Conservation (phyloP, 2,797 vertebrate species). For the Thunnus albacares region DNA sequence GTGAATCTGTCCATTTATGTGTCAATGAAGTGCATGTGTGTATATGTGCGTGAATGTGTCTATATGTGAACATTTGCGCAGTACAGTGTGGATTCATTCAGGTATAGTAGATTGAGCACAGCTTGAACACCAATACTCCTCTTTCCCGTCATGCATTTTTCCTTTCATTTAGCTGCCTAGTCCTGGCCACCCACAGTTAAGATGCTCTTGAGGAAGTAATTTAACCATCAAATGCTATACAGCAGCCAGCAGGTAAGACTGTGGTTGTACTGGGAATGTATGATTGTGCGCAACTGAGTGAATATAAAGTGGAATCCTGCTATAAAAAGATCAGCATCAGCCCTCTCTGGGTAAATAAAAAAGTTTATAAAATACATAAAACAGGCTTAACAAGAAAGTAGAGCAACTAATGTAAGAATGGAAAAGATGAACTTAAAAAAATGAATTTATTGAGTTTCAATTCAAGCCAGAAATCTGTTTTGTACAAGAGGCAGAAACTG, state of each 20-base stretch:
- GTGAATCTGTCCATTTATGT: conserved; percentile 13
- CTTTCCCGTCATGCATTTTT: conserved; percentile 21
- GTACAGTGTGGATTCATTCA: conserved; percentile 17
- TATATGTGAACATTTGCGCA: background rate
- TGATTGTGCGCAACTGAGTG: background rate
- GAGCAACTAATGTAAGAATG: background rate
- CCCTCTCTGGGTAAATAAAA: background rate
- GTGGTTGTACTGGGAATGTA: background rate
- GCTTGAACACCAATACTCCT: conserved; percentile 26
- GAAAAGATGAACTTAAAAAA: background rate
- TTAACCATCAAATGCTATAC: conserved; percentile 16
- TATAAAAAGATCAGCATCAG: background rate
- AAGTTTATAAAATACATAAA: background rate
- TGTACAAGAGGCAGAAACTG: background rate
- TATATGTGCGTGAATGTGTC: background rate
- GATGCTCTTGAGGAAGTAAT: background rate
- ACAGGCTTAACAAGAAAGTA: background rate
- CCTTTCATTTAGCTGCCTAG: conserved; percentile 12
- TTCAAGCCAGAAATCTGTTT: background rate
- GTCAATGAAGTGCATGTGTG: background rate
- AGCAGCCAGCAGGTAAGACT: background rate
- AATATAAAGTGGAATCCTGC: background rate
- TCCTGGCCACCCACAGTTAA: background rate
- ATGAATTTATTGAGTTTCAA: background rate
- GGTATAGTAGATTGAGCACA: conserved; percentile 41